A percentile compares a stretch with the other conserved stretches of the same genome.
Conservation (phyloP, 2,888 invertebrate genomes). For the Erannis defoliaria region DNA sequence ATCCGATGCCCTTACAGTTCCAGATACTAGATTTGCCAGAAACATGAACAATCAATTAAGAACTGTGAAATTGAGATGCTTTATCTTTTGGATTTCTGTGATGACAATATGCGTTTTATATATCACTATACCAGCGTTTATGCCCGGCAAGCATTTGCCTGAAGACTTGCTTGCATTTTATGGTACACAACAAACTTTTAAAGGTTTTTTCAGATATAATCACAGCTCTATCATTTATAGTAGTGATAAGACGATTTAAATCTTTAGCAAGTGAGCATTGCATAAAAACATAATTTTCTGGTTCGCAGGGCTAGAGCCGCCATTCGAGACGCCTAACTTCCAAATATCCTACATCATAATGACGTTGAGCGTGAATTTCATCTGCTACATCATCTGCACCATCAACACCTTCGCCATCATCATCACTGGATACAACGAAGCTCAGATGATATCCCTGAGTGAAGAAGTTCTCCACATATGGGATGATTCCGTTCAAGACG, state of each 20-base stretch:
- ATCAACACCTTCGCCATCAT: conserved; percentile 62
- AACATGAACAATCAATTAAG: conserved; percentile 55
- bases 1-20: conserved; percentile 50
- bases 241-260: no score
- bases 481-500: conserved; percentile 55
- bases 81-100: conserved; percentile 62
- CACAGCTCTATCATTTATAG: not conserved
- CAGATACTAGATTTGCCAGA: conserved; percentile 55
- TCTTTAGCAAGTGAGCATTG: no score
- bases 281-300: not conserved
- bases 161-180: conserved; percentile 59
- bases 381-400: conserved; percentile 57
- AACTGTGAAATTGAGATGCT: conserved; percentile 61
- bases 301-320: conserved; percentile 65
- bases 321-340: conserved; percentile 64
- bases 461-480: conserved; percentile 61
- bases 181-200: conserved; percentile 48
- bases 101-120: conserved; percentile 60
- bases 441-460: conserved; percentile 64
- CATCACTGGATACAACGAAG: conserved; percentile 64
- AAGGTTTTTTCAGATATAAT: not conserved
- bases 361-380: conserved; percentile 46
- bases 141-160: conserved; percentile 63
- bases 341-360: conserved; percentile 55
- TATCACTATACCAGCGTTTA: conserved; percentile 51